Evolutionary conservation across 2,797 vertebrate genomes (phyloP).

Genomic region (Megaceryle alcyon): DNA sequence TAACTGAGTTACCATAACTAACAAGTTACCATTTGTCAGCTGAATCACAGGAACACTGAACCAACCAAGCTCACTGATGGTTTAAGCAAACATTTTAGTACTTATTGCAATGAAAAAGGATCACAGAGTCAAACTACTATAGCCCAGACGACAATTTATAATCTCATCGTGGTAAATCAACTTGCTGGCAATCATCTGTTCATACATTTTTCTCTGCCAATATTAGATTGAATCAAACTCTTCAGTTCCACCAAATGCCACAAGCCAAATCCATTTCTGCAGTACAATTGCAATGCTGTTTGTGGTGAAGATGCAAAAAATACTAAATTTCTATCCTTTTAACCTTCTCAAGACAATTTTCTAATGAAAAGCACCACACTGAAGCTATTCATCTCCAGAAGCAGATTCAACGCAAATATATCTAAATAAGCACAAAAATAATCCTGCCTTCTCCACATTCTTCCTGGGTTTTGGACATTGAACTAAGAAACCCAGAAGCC

Average conservation of each 20-base stretch:
- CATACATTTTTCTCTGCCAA: constrained; percentile 32
- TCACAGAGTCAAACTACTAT: not conserved
- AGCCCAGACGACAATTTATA: constrained; percentile 24
- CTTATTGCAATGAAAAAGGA: not conserved
- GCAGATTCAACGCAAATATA: not conserved
- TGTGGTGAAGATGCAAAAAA: not conserved
- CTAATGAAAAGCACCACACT: not conserved
- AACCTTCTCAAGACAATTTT: not conserved
- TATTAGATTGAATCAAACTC: constrained; percentile 1
- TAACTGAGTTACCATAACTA: not conserved
- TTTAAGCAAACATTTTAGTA: not conserved
- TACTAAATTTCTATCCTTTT: not conserved
- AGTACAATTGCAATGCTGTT: not conserved
- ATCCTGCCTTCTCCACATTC: not conserved
- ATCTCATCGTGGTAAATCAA: constrained; percentile 17
- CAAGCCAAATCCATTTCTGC: not conserved
- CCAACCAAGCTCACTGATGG: not conserved
- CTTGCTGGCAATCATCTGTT: not conserved
- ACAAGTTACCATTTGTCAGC: not conserved
- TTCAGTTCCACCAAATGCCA: constrained; percentile 39
- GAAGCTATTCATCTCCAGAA: not conserved
- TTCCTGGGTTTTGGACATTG: not conserved
- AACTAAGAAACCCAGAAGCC: not conserved
- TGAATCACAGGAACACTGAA: not conserved
- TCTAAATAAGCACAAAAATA: not conserved